These are phyloP conservation scores for Ovibos moschatus DNA, from an alignment of 2,113 vertebrate species.

Conservation along the genomic window DNA sequence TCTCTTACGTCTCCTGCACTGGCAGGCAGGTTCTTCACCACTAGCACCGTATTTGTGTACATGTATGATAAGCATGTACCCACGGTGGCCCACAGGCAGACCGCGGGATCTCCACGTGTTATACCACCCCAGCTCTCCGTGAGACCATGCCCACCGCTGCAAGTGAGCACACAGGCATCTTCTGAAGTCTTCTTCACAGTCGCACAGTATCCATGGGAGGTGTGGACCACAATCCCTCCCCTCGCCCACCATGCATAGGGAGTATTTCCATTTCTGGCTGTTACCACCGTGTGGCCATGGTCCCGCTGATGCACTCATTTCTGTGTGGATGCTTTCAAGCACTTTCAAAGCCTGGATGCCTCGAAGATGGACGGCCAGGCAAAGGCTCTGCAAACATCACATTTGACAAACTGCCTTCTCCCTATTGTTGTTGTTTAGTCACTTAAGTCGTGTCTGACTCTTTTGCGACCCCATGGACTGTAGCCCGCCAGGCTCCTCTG, in stretches of 20 bases:
- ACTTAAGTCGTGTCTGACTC: background rate
- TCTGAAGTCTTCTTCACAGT: background rate
- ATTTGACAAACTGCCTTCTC: background rate
- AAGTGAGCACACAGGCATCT: rapidly evolving
- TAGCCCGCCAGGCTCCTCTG: background rate
- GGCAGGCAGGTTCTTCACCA: background rate
- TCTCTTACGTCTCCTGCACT: background rate
- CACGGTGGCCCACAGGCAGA: background rate
- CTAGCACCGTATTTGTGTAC: background rate
- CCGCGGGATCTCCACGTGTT: rapidly evolving
- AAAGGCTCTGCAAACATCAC: background rate
- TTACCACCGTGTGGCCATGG: rapidly evolving
- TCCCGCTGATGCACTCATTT: background rate
- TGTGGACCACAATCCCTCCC: background rate
- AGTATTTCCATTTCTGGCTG: rapidly evolving
- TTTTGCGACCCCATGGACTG: background rate
- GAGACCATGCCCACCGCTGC: rapidly evolving
- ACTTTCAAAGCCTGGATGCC: background rate
- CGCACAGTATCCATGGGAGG: rapidly evolving
- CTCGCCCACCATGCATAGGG: background rate
- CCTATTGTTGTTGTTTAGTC: background rate
- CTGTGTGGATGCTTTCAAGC: background rate
- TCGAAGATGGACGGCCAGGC: rapidly evolving
- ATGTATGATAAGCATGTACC: background rate
- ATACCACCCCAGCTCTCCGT: rapidly evolving